Percentiles rank a stretch among this genome's conserved stretches.
phyloP scores from a whole-genome alignment of 2,113 vertebrate genomes.

The Cercopithecus mona region DNA sequence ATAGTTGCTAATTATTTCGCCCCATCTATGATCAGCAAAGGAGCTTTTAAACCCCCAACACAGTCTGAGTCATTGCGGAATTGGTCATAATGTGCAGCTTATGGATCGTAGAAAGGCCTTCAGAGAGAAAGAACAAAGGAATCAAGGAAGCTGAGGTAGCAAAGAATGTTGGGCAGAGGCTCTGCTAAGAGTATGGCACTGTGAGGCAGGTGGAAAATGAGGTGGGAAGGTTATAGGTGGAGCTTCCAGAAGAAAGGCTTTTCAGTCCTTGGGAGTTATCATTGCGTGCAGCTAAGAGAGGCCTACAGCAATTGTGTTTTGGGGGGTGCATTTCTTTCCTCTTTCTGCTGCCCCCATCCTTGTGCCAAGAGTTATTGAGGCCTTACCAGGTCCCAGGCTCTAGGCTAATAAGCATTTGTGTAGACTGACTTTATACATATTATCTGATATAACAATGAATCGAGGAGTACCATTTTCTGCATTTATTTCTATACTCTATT shows the following conservation, averaged over 20 bases:
- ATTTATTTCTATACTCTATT: neutral
- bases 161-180: neutral
- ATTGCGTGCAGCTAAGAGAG: neutral
- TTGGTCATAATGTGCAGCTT: neutral
- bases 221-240: neutral
- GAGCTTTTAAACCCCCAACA: neutral
- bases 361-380: neutral
- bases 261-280: neutral
- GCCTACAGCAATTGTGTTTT: neutral
- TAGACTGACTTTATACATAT: neutral
- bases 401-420: neutral
- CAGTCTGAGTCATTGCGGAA: neutral
- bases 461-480: neutral
- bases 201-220: neutral
- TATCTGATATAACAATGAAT: neutral
- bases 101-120: neutral
- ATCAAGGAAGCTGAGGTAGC: neutral
- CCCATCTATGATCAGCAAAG: neutral
- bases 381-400: neutral
- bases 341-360: neutral
- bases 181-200: neutral
- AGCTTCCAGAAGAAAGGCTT: neutral
- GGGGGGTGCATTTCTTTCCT: neutral
- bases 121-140: neutral
- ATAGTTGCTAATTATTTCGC: neutral